phyloP scores from a whole-genome alignment of 2,888 invertebrate genomes.

The Argyresthia albistria region DNA sequence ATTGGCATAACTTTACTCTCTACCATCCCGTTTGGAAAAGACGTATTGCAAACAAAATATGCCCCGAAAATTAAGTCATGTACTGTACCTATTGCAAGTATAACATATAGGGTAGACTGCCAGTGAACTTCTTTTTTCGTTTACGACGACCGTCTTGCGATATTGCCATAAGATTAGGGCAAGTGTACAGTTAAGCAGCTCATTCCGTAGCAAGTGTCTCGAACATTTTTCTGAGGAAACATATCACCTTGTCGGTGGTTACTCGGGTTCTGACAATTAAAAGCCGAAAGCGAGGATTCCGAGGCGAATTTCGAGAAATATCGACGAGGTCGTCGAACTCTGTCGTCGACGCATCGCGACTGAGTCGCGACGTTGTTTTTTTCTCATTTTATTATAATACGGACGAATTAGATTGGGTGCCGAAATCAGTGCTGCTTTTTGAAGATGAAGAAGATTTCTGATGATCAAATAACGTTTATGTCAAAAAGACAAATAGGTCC shows the following conservation, averaged over 20 bases:
- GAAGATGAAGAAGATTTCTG: too few relatives aligned
- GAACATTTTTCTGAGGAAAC: conserved; percentile 56
- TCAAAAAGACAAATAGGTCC: too few relatives aligned
- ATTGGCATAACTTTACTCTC: too few relatives aligned
- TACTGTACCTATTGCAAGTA: too few relatives aligned
- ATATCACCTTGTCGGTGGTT: conserved; percentile 61
- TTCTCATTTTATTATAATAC: conserved; percentile 43
- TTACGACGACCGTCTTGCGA: not conserved
- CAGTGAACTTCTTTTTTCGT: too few relatives aligned
- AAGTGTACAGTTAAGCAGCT: conserved; percentile 2
- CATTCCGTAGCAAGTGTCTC: conserved; percentile 10
- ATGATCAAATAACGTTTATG: too few relatives aligned
- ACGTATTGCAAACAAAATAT: too few relatives aligned
- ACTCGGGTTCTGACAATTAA: conserved; percentile 66
- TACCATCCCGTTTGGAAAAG: too few relatives aligned
- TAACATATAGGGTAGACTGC: too few relatives aligned
- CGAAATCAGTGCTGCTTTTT: too few relatives aligned
- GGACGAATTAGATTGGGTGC: conserved; percentile 29
- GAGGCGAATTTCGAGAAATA: conserved; percentile 68
- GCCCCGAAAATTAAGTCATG: too few relatives aligned
- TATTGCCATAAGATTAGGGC: not conserved
- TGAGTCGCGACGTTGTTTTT: conserved; percentile 49
- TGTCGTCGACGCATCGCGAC: conserved; percentile 59
- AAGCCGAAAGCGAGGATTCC: conserved; percentile 66
- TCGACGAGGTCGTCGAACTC: conserved; percentile 64